Evolutionary conservation across 1,140 invertebrate species (phyloP).

Genomic region (Hypsibius dujardini): DNA sequence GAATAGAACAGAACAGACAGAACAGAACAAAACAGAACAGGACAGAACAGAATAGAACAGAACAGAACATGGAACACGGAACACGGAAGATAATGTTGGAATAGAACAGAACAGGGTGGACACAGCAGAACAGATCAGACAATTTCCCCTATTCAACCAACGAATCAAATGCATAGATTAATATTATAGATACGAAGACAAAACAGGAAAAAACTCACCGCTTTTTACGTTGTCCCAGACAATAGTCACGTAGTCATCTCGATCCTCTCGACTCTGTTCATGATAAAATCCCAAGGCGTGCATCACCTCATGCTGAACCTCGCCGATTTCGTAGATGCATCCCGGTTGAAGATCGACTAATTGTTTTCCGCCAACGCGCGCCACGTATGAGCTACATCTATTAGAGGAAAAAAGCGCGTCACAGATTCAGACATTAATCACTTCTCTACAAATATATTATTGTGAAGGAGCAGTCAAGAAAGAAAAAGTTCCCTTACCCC

Average conservation of each 20-base stretch:
- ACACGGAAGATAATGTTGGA: no score
- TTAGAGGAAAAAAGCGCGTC: neutral
- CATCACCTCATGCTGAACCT: constrained; percentile 21
- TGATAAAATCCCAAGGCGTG: constrained; percentile 22
- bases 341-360: constrained; percentile 2
- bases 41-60: no score
- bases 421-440: neutral
- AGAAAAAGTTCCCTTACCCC: neutral
- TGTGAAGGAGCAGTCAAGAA: neutral
- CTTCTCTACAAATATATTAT: neutral
- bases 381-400: constrained; percentile 15
- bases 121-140: no score
- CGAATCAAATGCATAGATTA: no score
- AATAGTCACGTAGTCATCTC: constrained; percentile 28
- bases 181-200: neutral
- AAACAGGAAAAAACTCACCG: constrained; percentile 12
- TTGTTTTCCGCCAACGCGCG: neutral
- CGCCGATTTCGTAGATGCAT: constrained; percentile 15
- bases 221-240: constrained; percentile 20
- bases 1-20: no score
- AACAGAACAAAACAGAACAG: no score
- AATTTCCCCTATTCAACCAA: no score
- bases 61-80: no score
- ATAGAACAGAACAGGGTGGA: no score
- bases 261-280: constrained; percentile 22